Conservation (phyloP, 2,113 vertebrate species). For the Saccopteryx bilineata region DNA sequence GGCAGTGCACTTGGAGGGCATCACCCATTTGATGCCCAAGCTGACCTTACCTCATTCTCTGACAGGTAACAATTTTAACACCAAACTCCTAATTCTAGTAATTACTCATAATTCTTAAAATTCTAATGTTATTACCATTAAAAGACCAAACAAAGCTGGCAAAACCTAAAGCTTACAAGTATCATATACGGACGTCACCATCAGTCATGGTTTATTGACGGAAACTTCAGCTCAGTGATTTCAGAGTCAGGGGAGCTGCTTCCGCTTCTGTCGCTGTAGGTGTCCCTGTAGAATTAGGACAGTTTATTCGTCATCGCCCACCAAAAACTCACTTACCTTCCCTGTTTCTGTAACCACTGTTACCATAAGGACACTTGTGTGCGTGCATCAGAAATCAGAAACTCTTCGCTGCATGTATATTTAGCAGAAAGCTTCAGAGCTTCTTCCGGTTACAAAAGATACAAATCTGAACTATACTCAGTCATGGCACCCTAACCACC, state of each 20-base stretch:
- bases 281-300: constrained; percentile 90
- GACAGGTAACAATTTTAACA: not conserved
- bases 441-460: not conserved
- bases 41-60: not conserved
- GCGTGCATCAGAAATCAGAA: not conserved
- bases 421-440: not conserved
- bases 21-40: not conserved
- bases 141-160: not conserved
- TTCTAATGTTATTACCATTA: not conserved
- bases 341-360: not conserved
- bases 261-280: constrained; percentile 95
- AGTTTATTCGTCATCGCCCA: not conserved
- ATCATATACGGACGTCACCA: constrained; percentile 76
- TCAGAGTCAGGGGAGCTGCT: constrained; percentile 96
- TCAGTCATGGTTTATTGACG: constrained; percentile 90
- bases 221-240: constrained; percentile 94
- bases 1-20: no score
- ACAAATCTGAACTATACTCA: not conserved
- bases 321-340: not conserved
- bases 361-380: not conserved
- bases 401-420: not conserved
- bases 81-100: not conserved
- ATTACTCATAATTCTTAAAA: not conserved
- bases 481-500: not conserved
- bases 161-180: not conserved